Conservation (phyloP, 2,113 vertebrate species). For the Eubucco bourcierii region DNA sequence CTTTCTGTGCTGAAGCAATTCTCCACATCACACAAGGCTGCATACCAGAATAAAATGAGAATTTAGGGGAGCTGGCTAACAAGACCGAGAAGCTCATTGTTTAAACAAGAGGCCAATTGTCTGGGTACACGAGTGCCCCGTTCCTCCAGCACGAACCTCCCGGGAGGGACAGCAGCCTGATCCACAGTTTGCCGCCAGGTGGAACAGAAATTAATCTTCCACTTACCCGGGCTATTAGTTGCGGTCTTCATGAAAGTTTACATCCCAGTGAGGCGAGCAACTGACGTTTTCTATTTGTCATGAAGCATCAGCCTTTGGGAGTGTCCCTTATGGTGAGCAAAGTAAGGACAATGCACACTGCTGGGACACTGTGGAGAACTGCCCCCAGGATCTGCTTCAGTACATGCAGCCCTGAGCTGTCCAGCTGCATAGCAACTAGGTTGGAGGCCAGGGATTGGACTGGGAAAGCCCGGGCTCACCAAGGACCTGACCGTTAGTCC, state of each 20-base stretch:
- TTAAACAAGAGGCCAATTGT: slow-evolving; percentile 77
- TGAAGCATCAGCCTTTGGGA: background rate
- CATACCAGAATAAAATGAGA: slow-evolving; percentile 65
- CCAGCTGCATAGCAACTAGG: background rate
- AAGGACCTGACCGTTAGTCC: rapidly evolving
- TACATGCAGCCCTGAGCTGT: background rate
- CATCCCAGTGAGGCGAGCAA: slow-evolving; percentile 53
- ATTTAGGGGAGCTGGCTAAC: slow-evolving; percentile 71
- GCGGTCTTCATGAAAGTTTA: slow-evolving; percentile 69
- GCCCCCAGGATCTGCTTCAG: background rate
- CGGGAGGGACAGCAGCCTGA: slow-evolving; percentile 61
- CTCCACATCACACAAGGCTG: slow-evolving; percentile 66
- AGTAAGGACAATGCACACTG: background rate
- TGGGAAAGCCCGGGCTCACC: background rate
- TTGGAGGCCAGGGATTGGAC: background rate
- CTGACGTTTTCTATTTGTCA: slow-evolving; percentile 63
- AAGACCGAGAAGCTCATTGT: slow-evolving; percentile 67
- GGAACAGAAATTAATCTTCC: slow-evolving; percentile 81
- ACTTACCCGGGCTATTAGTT: slow-evolving; percentile 70
- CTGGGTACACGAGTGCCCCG: slow-evolving; percentile 51
- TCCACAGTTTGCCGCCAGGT: slow-evolving; percentile 79
- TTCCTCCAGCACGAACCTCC: slow-evolving; percentile 74
- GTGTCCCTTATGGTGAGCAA: background rate
- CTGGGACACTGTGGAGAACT: background rate
- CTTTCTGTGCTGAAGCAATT: slow-evolving; percentile 57